Conservation (phyloP, 2,113 vertebrate species). For the Anser brachyrhynchus region DNA sequence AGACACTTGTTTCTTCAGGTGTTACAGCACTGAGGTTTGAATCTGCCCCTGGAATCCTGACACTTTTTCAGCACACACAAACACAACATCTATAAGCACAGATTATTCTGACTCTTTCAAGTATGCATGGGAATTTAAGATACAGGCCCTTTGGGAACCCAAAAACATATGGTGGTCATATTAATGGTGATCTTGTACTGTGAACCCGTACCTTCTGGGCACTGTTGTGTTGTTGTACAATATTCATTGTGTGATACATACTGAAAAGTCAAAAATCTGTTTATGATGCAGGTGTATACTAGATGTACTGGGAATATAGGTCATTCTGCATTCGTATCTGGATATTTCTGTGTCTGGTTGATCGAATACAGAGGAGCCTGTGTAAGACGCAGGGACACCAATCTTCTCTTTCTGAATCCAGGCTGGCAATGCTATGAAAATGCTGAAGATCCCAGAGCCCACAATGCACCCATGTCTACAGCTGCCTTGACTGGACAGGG, state of each 20-base stretch:
- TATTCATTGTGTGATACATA: background rate
- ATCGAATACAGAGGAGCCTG: background rate
- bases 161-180: background rate
- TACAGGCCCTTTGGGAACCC: background rate
- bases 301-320: background rate
- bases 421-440: background rate
- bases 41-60: background rate
- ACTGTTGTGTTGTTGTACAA: background rate
- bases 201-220: conserved; percentile 1
- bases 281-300: background rate
- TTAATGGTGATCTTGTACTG: background rate
- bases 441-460: background rate
- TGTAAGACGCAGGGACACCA: background rate
- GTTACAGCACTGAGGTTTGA: background rate
- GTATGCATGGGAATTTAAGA: background rate
- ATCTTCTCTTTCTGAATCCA: background rate
- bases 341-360: background rate
- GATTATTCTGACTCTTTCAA: background rate
- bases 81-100: background rate
- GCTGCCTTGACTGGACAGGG: background rate
- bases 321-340: background rate
- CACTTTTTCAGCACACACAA: background rate
- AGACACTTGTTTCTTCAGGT: background rate
- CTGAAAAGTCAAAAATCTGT: background rate
- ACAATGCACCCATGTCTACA: background rate